phyloP scores from a whole-genome alignment of 2,888 invertebrate species.

The Noctua comes region DNA sequence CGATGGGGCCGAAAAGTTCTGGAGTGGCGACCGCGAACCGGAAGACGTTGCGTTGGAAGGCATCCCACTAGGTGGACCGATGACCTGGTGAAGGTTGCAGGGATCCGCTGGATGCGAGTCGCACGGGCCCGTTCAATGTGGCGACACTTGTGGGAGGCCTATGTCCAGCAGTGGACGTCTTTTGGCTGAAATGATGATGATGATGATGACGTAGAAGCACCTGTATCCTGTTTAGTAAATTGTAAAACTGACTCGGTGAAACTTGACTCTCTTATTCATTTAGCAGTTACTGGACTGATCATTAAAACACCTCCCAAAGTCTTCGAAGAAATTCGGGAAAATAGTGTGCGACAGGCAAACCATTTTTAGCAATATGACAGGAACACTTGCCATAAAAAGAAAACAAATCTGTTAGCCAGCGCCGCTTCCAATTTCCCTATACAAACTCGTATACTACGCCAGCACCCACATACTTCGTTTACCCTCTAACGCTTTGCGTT shows the following conservation, averaged over 20 bases:
- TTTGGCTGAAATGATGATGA: too few relatives aligned
- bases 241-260: background rate
- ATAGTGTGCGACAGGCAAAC: background rate
- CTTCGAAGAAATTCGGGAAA: background rate
- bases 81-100: too few relatives aligned
- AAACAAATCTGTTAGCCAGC: background rate
- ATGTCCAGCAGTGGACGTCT: too few relatives aligned
- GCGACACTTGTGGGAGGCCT: too few relatives aligned
- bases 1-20: too few relatives aligned
- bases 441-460: background rate
- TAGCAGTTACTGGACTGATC: background rate
- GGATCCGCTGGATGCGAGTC: too few relatives aligned
- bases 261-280: background rate
- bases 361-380: background rate
- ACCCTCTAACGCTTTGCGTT: conserved; percentile 31
- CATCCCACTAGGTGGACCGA: too few relatives aligned
- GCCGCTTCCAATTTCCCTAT: background rate
- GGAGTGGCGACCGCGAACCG: too few relatives aligned
- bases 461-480: conserved; percentile 24
- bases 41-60: too few relatives aligned
- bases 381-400: background rate
- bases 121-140: too few relatives aligned
- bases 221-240: background rate
- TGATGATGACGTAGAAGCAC: background rate
- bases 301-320: background rate